A percentile compares a stretch with the other conserved stretches of the same genome.
Conservation (phyloP, 1,140 invertebrate genomes). For the Plectrocnemia conspersa region DNA sequence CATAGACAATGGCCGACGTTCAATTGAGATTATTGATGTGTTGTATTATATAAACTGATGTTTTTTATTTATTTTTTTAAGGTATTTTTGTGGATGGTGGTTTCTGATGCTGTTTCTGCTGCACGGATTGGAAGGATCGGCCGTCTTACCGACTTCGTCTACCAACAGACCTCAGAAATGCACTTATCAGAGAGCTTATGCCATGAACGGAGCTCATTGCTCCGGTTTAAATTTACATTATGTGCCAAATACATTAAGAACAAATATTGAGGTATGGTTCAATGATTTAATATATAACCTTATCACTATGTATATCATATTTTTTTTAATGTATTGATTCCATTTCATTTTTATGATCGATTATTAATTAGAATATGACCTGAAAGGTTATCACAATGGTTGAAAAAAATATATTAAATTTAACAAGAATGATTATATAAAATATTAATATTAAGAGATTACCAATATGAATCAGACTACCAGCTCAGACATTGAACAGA, state of each 20-base stretch:
- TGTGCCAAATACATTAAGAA: conserved; percentile 50
- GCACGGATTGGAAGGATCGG: not conserved
- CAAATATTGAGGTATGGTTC: conserved; percentile 51
- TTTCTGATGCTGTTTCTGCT: conserved; percentile 1
- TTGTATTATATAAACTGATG: too few species aligned
- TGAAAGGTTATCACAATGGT: not conserved
- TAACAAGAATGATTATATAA: not conserved
- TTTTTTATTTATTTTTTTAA: too few species aligned
- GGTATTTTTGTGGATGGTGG: not conserved
- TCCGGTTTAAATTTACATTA: conserved; percentile 49
- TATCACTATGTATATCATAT: too few species aligned
- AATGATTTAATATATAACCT: too few species aligned
- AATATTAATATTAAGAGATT: not conserved
- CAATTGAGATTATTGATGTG: too few species aligned
- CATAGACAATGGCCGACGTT: too few species aligned
- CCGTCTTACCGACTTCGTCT: conserved; percentile 8
- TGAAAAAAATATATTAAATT: not conserved
- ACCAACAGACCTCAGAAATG: conserved; percentile 42
- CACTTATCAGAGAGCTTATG: conserved; percentile 50
- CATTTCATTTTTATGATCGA: too few species aligned
- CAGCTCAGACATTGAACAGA: too few species aligned
- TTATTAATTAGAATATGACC: not conserved
- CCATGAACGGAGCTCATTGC: conserved; percentile 53
- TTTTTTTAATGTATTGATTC: too few species aligned
- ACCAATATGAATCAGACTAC: conserved; percentile 2